These are phyloP conservation scores for Diplodus puntazzo DNA, from an alignment of 2,797 vertebrate genomes.

Conservation along the genomic window DNA sequence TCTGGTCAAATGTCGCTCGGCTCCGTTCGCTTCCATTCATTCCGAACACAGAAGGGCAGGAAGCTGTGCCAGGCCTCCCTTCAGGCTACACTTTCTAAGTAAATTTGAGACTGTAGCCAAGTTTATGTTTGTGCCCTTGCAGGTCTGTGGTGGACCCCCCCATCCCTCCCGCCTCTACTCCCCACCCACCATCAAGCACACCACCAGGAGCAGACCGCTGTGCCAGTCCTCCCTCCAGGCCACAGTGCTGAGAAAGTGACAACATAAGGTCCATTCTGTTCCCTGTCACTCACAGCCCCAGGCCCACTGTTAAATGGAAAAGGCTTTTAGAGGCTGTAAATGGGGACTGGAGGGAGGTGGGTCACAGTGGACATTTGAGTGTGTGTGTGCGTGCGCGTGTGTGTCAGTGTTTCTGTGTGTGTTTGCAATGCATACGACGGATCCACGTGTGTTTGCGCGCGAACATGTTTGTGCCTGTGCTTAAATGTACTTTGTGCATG, in stretches of 20 bases:
- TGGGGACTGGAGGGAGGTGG: conserved; percentile 71
- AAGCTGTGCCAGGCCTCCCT: conserved; percentile 41
- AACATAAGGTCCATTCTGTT: conserved; percentile 86
- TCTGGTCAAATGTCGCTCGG: conserved; percentile 53
- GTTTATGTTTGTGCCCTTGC: conserved; percentile 63
- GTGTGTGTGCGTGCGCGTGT: conserved; percentile 33
- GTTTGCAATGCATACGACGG: neutral
- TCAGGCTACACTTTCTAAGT: conserved; percentile 51
- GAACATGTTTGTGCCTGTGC: conserved; percentile 24
- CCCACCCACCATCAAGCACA: conserved; percentile 38
- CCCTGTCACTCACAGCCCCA: conserved; percentile 84
- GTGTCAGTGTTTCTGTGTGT: conserved; percentile 18
- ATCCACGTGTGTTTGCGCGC: conserved; percentile 29
- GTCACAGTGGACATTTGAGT: conserved; percentile 68
- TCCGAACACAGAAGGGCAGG: conserved; percentile 33
- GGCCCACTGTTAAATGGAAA: conserved; percentile 82
- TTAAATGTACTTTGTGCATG: conserved; percentile 13
- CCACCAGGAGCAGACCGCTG: conserved; percentile 70
- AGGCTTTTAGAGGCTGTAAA: conserved; percentile 86
- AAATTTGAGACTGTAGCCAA: conserved; percentile 56
- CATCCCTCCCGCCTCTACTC: neutral
- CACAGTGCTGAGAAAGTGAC: conserved; percentile 80
- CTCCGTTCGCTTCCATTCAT: conserved; percentile 26
- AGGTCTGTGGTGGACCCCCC: conserved; percentile 38
- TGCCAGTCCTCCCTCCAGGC: conserved; percentile 81